phyloP scores from a whole-genome alignment of 1,140 invertebrate genomes.

The Sitodiplosis mosellana region DNA sequence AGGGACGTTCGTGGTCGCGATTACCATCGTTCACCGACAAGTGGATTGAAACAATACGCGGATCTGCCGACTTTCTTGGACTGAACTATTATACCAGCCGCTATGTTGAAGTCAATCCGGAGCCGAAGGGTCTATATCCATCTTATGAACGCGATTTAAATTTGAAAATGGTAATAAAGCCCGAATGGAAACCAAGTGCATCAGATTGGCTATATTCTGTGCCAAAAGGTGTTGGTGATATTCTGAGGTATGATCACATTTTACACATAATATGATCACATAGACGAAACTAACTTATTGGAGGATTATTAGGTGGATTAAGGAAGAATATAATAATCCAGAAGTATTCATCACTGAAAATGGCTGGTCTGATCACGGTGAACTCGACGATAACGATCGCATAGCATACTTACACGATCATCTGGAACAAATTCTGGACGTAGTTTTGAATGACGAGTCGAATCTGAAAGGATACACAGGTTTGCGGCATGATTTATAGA shows the following conservation, averaged over 20 bases:
- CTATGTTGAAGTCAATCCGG: conserved; percentile 12
- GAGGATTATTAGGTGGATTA: conserved; percentile 47
- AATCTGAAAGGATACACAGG: not conserved
- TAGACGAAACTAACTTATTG: no score
- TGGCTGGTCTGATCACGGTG: conserved; percentile 34
- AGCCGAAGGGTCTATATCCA: conserved; percentile 8
- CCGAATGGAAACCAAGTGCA: conserved; percentile 4
- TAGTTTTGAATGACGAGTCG: not conserved
- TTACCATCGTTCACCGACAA: conserved; percentile 28
- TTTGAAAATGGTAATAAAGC: conserved; percentile 14
- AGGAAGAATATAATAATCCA: conserved; percentile 36
- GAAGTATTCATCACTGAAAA: conserved; percentile 52
- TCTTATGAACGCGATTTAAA: conserved; percentile 23
- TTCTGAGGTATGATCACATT: conserved; percentile 31
- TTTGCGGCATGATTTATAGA: no score
- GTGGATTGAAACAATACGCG: conserved; percentile 26
- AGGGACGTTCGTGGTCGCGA: conserved; percentile 26
- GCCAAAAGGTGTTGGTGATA: conserved; percentile 36
- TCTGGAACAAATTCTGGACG: not conserved
- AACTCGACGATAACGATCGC: conserved; percentile 31
- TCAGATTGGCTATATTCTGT: conserved; percentile 21
- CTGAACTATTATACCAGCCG: conserved; percentile 36
- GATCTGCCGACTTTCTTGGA: conserved; percentile 33
- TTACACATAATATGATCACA: no score
- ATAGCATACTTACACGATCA: conserved; percentile 18